Conservation (phyloP, 2,113 vertebrate genomes). For the Oceanodroma tethys region DNA sequence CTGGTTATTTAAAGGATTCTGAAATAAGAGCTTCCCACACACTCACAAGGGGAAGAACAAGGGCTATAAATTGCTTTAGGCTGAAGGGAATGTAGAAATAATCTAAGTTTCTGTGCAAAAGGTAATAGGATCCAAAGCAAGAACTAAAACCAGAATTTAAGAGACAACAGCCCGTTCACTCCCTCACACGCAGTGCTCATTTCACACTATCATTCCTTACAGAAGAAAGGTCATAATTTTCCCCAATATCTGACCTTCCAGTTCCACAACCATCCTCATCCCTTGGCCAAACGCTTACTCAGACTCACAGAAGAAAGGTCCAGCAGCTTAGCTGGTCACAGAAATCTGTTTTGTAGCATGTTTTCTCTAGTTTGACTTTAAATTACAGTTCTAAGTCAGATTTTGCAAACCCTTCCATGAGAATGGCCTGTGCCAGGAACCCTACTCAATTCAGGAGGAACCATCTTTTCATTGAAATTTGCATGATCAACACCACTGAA, state of each 20-base stretch:
- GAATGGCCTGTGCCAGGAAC: not conserved
- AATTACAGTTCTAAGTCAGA: not conserved
- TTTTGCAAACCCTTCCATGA: not conserved
- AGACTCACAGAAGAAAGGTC: not conserved
- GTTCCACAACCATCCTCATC: not conserved
- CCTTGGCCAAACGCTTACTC: not conserved
- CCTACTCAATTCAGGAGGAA: not conserved
- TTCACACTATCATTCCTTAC: not conserved
- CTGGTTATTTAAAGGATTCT: slow-evolving; percentile 55
- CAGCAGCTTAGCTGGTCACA: not conserved
- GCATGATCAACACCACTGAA: not conserved
- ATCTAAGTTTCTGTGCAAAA: slow-evolving; percentile 28
- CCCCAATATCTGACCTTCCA: not conserved
- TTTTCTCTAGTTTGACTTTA: not conserved
- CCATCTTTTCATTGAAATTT: not conserved
- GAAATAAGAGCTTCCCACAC: slow-evolving; percentile 61
- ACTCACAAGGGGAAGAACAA: slow-evolving; percentile 33
- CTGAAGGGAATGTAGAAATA: slow-evolving; percentile 37
- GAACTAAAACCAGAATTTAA: not conserved
- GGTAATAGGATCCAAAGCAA: slow-evolving; percentile 18
- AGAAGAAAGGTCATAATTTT: not conserved
- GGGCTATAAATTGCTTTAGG: slow-evolving; percentile 34
- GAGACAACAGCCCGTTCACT: not conserved
- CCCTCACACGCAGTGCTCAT: not conserved
- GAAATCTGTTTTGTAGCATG: not conserved